Conservation (phyloP, 2,113 vertebrate genomes). For the Chloebia gouldiae region DNA sequence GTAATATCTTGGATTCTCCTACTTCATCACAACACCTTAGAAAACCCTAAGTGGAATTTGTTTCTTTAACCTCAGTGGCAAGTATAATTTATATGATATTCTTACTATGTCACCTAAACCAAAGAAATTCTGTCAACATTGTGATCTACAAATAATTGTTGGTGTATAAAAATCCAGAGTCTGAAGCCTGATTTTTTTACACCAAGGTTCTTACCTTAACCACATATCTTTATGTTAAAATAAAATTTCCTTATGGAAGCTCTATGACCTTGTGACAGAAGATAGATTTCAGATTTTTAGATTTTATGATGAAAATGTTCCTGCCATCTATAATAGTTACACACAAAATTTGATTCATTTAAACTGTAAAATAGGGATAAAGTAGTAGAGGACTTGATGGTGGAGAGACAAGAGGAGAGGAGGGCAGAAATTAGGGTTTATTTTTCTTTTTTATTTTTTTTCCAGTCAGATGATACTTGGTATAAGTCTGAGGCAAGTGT, state of each 20-base stretch:
- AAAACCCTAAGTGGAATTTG: neutral
- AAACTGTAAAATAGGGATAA: neutral
- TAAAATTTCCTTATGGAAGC: neutral
- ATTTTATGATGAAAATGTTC: neutral
- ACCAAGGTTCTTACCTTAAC: neutral
- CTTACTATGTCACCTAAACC: neutral
- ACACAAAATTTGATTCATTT: neutral
- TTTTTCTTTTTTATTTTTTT: neutral
- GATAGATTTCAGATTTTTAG: neutral
- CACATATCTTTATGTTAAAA: neutral
- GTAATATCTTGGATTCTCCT: neutral
- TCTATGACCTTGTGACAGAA: rapidly evolving
- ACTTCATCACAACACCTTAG: neutral
- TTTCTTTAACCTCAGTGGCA: neutral
- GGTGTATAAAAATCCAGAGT: neutral
- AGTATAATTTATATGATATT: neutral
- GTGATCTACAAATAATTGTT: neutral
- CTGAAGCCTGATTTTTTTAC: neutral
- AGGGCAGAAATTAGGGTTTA: neutral
- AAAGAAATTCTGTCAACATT: neutral
- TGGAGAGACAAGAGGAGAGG: rapidly evolving
- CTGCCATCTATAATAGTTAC: neutral
- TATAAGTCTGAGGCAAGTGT: neutral
- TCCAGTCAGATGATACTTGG: neutral
- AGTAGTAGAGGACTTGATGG: rapidly evolving